These are phyloP conservation scores for Peromyscus aztecus DNA, from an alignment of 2,797 vertebrate species.

Conservation along the genomic window DNA sequence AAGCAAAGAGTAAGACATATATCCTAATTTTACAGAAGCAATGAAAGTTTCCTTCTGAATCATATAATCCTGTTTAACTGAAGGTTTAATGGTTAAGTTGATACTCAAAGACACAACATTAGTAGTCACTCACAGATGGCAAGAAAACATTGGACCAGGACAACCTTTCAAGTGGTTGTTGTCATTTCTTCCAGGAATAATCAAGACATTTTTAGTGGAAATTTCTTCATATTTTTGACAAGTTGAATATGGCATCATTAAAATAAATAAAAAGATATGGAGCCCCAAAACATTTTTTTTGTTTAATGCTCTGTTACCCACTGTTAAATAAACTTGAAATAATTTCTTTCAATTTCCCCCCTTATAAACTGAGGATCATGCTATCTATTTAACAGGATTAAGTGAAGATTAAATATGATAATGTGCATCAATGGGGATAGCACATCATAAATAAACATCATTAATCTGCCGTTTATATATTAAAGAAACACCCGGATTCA, in stretches of 20 bases:
- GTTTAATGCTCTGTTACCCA: background rate
- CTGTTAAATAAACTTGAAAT: background rate
- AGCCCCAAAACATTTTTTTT: background rate
- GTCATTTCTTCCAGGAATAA: background rate
- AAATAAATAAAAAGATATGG: slow-evolving; percentile 8
- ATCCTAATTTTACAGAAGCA: background rate
- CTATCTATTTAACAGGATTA: slow-evolving; percentile 29
- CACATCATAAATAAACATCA: background rate
- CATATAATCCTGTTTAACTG: background rate
- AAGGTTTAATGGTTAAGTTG: background rate
- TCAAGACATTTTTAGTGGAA: background rate
- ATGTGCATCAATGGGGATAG: background rate
- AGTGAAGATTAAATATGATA: background rate
- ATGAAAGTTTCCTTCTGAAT: background rate
- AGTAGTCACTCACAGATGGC: background rate
- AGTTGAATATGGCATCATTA: slow-evolving; percentile 5
- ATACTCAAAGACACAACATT: background rate
- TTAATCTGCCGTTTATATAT: background rate
- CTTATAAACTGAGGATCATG: background rate
- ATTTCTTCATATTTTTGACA: slow-evolving; percentile 1
- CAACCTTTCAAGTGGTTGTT: background rate
- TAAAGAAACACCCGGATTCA: background rate
- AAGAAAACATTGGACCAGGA: background rate
- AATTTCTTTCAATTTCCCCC: background rate
- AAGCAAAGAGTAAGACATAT: background rate